A percentile compares a stretch with the other conserved stretches of the same genome.
Conservation (phyloP, 2,888 invertebrate genomes). For the Cryptosula pallasiana region DNA sequence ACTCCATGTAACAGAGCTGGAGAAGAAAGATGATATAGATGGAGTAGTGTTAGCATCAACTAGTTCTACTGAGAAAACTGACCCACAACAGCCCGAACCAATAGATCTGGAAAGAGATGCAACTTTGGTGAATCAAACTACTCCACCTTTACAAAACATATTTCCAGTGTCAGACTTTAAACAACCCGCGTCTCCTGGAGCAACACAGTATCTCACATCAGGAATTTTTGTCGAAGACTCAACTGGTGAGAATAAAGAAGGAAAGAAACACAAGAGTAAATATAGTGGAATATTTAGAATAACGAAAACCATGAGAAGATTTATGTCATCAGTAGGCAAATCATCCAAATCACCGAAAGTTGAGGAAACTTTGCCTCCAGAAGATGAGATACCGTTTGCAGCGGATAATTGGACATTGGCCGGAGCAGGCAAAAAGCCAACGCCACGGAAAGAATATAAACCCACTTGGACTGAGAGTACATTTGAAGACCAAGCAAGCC, state of each 20-base stretch:
- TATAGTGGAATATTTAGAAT: neutral
- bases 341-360: neutral
- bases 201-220: neutral
- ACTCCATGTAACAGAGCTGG: too few species aligned
- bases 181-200: neutral
- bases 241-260: neutral
- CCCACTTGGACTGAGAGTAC: neutral
- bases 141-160: too few species aligned
- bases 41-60: too few species aligned
- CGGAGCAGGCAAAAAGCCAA: neutral
- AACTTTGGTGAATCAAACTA: too few species aligned
- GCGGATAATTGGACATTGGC: neutral
- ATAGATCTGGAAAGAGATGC: too few species aligned
- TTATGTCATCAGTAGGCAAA: conserved; percentile 17
- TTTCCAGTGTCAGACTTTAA: too few species aligned
- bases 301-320: conserved; percentile 21
- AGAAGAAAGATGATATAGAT: too few species aligned
- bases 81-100: too few species aligned
- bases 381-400: neutral
- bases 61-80: too few species aligned
- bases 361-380: neutral
- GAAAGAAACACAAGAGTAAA: conserved; percentile 13
- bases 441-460: conserved; percentile 15
- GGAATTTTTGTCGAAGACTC: neutral
- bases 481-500: too few species aligned